Percentiles rank a stretch among this genome's conserved stretches.
phyloP scores from a whole-genome alignment of 1,140 invertebrate genomes.

The Drosophila murphyi region DNA sequence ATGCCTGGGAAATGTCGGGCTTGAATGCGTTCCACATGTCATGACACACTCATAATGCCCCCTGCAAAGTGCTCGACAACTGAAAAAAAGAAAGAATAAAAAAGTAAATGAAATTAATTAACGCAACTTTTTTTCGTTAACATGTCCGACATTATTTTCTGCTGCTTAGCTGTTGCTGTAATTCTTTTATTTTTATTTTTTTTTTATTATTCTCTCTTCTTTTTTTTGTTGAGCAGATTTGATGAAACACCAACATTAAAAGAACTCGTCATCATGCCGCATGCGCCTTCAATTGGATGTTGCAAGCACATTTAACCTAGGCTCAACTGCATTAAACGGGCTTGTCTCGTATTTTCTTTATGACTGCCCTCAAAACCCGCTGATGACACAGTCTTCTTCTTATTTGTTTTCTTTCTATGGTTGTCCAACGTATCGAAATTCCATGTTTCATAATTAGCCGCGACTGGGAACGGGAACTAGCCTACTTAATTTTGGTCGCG shows the following conservation, averaged over 20 bases:
- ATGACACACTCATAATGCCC: slow-evolving; percentile 2
- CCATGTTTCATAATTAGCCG: not conserved
- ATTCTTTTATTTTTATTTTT: not conserved
- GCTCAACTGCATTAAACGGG: slow-evolving; percentile 37
- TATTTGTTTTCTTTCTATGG: not conserved
- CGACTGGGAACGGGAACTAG: no score
- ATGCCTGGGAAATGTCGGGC: not conserved
- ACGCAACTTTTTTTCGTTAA: slow-evolving; percentile 41
- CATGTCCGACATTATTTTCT: slow-evolving; percentile 16
- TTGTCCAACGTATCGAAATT: not conserved
- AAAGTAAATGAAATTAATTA: slow-evolving; percentile 56
- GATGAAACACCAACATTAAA: slow-evolving; percentile 21
- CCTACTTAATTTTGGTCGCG: not conserved
- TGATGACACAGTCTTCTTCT: not conserved
- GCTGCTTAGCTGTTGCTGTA: slow-evolving; percentile 10
- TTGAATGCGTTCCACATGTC: slow-evolving; percentile 14
- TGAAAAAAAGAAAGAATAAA: slow-evolving; percentile 15
- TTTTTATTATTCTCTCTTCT: not conserved
- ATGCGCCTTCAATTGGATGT: slow-evolving; percentile 42
- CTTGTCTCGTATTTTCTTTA: slow-evolving; percentile 35
- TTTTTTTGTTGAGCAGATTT: slow-evolving; percentile 15
- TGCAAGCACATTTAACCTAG: slow-evolving; percentile 42
- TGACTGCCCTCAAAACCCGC: not conserved
- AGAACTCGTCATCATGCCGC: slow-evolving; percentile 35
- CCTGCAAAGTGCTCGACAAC: slow-evolving; percentile 8